Evolutionary conservation across 2,113 vertebrate genomes (phyloP), one percentile per base, ranked within the genome.

Genomic region (Rhynchomys soricoides): DNA sequence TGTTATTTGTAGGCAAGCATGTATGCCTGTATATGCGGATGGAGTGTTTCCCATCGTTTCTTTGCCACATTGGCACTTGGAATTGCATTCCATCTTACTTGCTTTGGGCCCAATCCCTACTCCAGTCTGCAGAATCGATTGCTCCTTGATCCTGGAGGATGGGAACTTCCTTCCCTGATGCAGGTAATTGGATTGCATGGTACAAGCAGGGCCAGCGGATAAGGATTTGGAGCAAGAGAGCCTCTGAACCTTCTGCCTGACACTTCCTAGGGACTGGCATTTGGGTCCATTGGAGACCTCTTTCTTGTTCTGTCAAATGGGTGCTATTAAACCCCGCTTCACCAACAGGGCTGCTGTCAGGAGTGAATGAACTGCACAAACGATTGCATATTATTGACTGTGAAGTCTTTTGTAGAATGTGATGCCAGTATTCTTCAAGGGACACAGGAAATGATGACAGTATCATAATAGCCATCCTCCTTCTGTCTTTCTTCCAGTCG

Each of bases 401-500:
- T 62, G 62, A 45, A 94, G 21, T 73, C 64, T n/a, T 40, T 29
- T 64, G 59, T 79, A n/a, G 45, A 73, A 55, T 85, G 55, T 71
- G 64, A 94, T 79, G 91, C 89, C 78, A 66, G 7, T 59, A 17
- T 82, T 82, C 55, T 86, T 66, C 79, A 86, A 59, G 29, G 16
- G 66, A 43, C 81, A 37, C 17, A 74, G 37, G 37, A 85, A 94
- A 48, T 15, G 5, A 43, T 57, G 22, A 48, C 37, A 59, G 86
- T 45, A 68, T 45, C 64, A 43, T 68, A 94, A 89, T 70, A 89
- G 48, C 81, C 45, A 90, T 68, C 73, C 55, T 50, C 15, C 94
- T 79, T 97, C 34, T 98, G 9, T 98, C 91, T 97, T 91, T 98
- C n/a, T 87, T 93, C 10, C 68, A 99, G 98, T 98, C 98, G 86